Percentiles rank a stretch among this genome's conserved stretches.
Evolutionary conservation across 2,888 invertebrate genomes (phyloP).

Genomic region (Stratiomys singularior): DNA sequence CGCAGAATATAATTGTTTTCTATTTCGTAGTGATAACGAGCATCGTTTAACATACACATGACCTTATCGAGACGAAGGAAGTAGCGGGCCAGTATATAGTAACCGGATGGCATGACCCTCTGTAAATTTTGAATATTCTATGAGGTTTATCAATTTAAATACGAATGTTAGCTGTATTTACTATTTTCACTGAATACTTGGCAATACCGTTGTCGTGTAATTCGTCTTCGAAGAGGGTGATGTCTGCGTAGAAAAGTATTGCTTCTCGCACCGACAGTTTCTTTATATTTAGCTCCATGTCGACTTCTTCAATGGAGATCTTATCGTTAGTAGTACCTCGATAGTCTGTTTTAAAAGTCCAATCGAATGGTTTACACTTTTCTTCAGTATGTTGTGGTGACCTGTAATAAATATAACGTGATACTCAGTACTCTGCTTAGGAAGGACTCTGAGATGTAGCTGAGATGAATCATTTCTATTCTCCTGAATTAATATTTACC

Average conservation of each 20-base stretch:
- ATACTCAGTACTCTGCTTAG: background rate
- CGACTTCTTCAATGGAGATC: slow-evolving; percentile 71
- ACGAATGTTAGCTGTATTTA: slow-evolving; percentile 67
- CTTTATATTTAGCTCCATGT: slow-evolving; percentile 85
- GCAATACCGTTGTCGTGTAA: slow-evolving; percentile 97
- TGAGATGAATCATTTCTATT: too few relatives aligned
- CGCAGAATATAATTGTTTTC: slow-evolving; percentile 81
- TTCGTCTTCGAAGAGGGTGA: slow-evolving; percentile 97
- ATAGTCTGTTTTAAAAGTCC: slow-evolving; percentile 96
- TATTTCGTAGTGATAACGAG: slow-evolving; percentile 83
- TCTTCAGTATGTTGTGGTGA: slow-evolving; percentile 74
- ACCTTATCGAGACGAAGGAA: slow-evolving; percentile 96
- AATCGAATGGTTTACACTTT: slow-evolving; percentile 91
- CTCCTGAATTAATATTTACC: too few relatives aligned
- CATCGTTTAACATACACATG: slow-evolving; percentile 87
- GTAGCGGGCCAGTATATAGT: slow-evolving; percentile 89
- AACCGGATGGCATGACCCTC: slow-evolving; percentile 96
- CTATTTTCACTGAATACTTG: slow-evolving; percentile 90
- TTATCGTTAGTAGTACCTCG: slow-evolving; percentile 79
- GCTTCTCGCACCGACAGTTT: slow-evolving; percentile 88
- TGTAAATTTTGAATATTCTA: slow-evolving; percentile 59
- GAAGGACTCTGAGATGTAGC: too few relatives aligned
- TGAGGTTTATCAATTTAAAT: too few relatives aligned
- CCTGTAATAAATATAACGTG: slow-evolving; percentile 66
- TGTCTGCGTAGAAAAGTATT: slow-evolving; percentile 93